Conservation (phyloP, 2,113 vertebrate species). For the Trichechus manatus region DNA sequence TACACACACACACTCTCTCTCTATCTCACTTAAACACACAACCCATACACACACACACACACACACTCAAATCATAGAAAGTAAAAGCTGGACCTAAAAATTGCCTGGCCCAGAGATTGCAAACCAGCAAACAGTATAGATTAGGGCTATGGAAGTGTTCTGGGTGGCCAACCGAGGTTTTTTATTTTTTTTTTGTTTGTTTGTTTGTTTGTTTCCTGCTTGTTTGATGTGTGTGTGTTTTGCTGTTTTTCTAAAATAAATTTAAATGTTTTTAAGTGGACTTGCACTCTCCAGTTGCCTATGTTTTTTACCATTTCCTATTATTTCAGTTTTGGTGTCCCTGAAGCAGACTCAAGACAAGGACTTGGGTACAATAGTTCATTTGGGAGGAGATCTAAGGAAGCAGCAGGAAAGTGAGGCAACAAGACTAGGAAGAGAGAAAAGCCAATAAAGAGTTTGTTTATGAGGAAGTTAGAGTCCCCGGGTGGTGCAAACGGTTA, state of each 20-base stretch:
- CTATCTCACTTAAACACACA: too few relatives aligned
- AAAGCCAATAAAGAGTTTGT: background rate
- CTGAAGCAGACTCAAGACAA: background rate
- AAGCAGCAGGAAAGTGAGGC: background rate
- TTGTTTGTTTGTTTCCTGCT: background rate
- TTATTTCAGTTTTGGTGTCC: background rate
- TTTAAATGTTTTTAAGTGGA: background rate
- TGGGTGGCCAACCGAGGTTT: background rate
- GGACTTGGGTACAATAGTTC: background rate
- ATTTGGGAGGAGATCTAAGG: too few relatives aligned
- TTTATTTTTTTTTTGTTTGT: background rate
- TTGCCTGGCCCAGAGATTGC: background rate
- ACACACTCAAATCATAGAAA: background rate
- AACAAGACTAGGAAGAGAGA: background rate
- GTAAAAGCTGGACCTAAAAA: background rate
- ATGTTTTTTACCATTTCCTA: background rate
- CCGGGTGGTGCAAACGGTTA: background rate
- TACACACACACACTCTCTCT: background rate
- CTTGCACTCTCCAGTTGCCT: background rate
- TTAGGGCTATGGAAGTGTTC: background rate
- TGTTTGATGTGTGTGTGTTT: too few relatives aligned
- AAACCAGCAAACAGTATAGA: background rate
- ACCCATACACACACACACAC: background rate
- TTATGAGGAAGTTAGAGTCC: background rate
- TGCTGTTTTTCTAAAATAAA: slow-evolving; percentile 23